phyloP scores from a whole-genome alignment of 2,797 vertebrate species.

The Sus cebifrons region DNA sequence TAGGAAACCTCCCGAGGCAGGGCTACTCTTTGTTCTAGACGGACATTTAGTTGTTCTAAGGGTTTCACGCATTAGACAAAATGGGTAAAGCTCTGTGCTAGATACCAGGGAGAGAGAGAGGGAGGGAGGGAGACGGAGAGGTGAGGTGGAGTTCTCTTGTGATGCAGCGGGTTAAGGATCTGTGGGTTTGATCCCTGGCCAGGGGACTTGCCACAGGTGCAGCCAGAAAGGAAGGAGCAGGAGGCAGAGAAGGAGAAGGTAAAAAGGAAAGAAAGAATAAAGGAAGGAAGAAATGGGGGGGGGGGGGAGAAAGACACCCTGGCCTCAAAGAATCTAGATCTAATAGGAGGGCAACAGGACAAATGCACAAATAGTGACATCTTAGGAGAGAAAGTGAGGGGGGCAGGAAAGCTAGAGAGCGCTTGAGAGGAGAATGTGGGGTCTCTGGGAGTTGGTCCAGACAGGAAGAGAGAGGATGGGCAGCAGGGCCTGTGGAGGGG shows the following conservation, averaged over 20 bases:
- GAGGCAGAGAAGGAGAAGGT: background rate
- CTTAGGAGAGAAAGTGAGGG: background rate
- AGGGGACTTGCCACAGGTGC: too few species aligned
- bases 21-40: background rate
- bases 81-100: background rate
- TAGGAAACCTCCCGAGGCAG: background rate
- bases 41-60: background rate
- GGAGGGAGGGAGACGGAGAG: too few species aligned
- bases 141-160: too few species aligned
- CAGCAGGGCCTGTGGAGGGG: accelerated
- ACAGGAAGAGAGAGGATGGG: background rate
- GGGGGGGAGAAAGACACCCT: background rate
- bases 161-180: too few species aligned
- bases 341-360: background rate
- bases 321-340: background rate
- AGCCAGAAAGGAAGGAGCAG: background rate
- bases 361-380: accelerated
- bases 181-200: too few species aligned
- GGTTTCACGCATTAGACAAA: background rate
- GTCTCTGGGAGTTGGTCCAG: accelerated
- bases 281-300: too few species aligned
- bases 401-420: background rate
- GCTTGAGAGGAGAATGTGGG: background rate
- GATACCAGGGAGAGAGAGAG: too few species aligned
- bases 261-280: background rate